Base-by-base conservation (phyloP, 2,113 vertebrate genomes). In the Xiphias gladius region DNA sequence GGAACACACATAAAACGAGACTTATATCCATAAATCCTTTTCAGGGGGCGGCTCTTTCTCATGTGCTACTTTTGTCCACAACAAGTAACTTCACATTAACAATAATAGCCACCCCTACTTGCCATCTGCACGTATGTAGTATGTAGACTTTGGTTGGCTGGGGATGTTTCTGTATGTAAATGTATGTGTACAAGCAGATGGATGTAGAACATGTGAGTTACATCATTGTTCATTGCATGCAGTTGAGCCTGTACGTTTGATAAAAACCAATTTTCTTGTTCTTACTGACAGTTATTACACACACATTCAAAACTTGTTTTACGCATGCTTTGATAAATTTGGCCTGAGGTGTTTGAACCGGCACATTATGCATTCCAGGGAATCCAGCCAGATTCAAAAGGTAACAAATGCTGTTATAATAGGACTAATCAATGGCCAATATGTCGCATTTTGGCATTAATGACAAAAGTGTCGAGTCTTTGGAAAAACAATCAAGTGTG, bases 381-480 rank as follows among this genome's bases (percentile, higher is more conserved):
- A 69, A 78, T 71, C 5, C 16, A 62, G 67, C 50, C 58, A 78
- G 63, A 78, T 62, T 58, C 67, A 67, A 62, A 52, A 69, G 72
- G 48, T 59, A 57, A 71, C 68, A 39, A 84, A 81, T 71, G 30
- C 7, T 46, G 41, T 26, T 66, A 37, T 63, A 57, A 71, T 24
- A 10, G 0, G 35, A 77, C 22, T 55, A 70, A 86, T 84, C 16
- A 54, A 39, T 57, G 37, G 5, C 6, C 68, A 77, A 28, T 80
- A 30, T 76, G 67, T 41, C 62, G 20, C 24, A 41, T 71, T 52
- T 46, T 73, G 22, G 20, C 55, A 41, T 39, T 43, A 66, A 59
- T 35, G 41, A 52, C 43, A 50, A 48, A 73, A 43, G 43, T 8
- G 3, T 20, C 24, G 24, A 39, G 28, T 39, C 10, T 39, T 19